Conservation (phyloP, 2,797 vertebrate species). For the Chelon auratus region DNA sequence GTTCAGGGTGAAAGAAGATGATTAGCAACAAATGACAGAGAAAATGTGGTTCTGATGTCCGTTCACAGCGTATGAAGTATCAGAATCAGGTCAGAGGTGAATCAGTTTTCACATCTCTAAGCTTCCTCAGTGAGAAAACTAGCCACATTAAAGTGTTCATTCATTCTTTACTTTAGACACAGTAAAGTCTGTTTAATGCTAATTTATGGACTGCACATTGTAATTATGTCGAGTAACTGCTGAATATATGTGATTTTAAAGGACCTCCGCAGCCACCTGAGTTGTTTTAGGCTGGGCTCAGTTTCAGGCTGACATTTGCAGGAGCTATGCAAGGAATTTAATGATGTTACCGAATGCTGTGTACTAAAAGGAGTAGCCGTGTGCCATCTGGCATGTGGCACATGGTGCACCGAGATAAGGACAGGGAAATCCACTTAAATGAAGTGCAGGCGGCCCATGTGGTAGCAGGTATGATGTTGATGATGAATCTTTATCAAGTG, state of each 20-base stretch:
- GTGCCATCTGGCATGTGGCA: conserved; percentile 12
- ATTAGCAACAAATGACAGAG: conserved; percentile 27
- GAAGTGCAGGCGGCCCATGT: conserved; percentile 5
- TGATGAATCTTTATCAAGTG: neutral
- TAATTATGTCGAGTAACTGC: neutral
- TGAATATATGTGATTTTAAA: conserved; percentile 13
- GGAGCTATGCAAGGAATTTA: conserved; percentile 27
- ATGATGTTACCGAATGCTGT: neutral
- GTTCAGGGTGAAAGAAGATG: conserved; percentile 36
- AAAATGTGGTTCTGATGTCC: conserved; percentile 13
- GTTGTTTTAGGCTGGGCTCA: conserved; percentile 6
- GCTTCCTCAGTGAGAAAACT: neutral
- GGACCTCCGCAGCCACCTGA: neutral
- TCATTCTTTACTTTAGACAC: neutral
- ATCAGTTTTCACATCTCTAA: neutral
- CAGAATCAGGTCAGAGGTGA: conserved; percentile 3
- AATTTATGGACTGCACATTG: neutral
- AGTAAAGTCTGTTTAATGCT: neutral
- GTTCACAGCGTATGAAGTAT: conserved; percentile 6
- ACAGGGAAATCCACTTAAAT: neutral
- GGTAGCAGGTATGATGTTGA: neutral
- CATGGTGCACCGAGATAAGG: conserved; percentile 13
- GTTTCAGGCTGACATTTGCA: conserved; percentile 14
- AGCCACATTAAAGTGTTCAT: conserved; percentile 1
- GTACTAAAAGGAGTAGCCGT: conserved; percentile 10